These are phyloP conservation scores for Hyla sarda DNA, from an alignment of 2,113 vertebrate genomes.

Conservation along the genomic window DNA sequence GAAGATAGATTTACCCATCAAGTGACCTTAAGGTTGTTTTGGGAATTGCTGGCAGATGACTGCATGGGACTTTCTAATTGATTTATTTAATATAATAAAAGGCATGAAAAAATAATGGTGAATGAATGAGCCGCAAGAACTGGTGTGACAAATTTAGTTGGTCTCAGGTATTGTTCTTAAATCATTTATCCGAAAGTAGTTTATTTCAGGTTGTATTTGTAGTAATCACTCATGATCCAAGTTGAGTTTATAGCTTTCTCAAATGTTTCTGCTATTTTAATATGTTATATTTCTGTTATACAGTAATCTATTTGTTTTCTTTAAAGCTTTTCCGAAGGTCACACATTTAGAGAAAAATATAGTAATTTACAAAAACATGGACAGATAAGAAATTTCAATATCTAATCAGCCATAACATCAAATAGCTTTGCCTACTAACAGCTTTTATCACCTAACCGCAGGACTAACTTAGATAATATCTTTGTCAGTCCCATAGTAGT, in stretches of 20 bases:
- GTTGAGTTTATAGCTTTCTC: not conserved
- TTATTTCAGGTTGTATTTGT: slow-evolving; percentile 16
- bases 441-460: too few relatives aligned
- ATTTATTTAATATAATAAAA: slow-evolving; percentile 40
- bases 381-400: not conserved
- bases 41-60: not conserved
- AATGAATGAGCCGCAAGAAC: not conserved
- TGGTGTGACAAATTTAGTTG: not conserved
- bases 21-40: not conserved
- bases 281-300: not conserved
- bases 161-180: slow-evolving; percentile 9
- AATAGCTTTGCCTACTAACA: too few relatives aligned
- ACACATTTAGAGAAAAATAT: not conserved
- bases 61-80: slow-evolving; percentile 16
- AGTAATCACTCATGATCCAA: not conserved
- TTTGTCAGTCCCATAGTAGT: too few relatives aligned
- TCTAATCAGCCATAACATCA: too few relatives aligned
- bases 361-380: not conserved
- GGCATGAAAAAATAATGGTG: not conserved
- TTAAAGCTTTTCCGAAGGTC: not conserved
- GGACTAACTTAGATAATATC: too few relatives aligned
- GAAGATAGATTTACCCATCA: slow-evolving; percentile 48
- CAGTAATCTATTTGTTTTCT: slow-evolving; percentile 2
- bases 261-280: slow-evolving; percentile 5
- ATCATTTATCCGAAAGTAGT: not conserved